Evolutionary conservation across 2,113 vertebrate genomes (phyloP).

Genomic region (Mionectes macconnelli): DNA sequence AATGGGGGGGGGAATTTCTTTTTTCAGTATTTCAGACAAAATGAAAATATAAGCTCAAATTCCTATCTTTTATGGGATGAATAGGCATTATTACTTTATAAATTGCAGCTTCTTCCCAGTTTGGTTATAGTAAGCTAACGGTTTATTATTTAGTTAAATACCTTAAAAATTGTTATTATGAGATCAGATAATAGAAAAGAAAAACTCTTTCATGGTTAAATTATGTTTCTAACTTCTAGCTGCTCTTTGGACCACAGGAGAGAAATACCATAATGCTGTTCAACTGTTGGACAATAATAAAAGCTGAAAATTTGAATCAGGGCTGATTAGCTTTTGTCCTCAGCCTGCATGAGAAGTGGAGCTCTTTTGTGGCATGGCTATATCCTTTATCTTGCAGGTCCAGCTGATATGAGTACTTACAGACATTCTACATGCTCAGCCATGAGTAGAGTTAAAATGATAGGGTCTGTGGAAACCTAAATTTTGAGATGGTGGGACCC

Average conservation of each 20-base stretch:
- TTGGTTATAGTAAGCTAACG: not conserved
- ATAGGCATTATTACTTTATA: not conserved
- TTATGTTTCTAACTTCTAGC: not conserved
- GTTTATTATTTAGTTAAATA: not conserved
- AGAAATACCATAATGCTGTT: accelerated
- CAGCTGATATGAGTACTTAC: not conserved
- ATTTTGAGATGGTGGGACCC: not conserved
- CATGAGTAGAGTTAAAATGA: not conserved
- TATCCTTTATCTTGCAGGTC: not conserved
- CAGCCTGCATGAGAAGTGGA: not conserved
- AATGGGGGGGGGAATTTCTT: not conserved
- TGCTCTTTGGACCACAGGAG: not conserved
- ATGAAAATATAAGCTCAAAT: not conserved
- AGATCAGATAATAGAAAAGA: not conserved
- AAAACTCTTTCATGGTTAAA: not conserved
- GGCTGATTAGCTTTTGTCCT: not conserved
- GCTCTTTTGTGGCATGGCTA: not conserved
- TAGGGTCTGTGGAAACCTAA: not conserved
- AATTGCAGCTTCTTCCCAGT: not conserved
- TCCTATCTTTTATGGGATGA: not conserved
- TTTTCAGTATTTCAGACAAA: not conserved
- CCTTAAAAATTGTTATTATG: not conserved
- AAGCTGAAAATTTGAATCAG: not conserved
- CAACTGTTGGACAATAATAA: not conserved
- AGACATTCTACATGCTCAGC: not conserved